These are phyloP conservation scores for Macrobrachium rosenbergii DNA, from an alignment of 1,140 invertebrate genomes.

Conservation along the genomic window DNA sequence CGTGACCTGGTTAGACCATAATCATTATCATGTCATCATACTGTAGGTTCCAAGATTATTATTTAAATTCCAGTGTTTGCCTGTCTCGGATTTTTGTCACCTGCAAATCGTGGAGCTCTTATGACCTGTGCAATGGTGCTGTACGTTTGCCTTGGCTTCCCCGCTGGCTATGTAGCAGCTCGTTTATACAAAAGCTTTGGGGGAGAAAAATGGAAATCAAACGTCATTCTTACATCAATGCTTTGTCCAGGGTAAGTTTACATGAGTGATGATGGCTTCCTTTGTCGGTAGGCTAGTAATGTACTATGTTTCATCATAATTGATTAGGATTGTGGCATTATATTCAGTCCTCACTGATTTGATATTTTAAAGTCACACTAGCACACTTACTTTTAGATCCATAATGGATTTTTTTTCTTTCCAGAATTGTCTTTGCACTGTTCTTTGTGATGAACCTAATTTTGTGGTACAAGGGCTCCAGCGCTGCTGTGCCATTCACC, in stretches of 20 bases:
- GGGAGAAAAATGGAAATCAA: conserved; percentile 98
- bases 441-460: conserved; percentile 98
- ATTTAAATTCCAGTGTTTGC: conserved; percentile 82
- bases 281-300: not conserved
- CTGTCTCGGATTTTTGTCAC: conserved; percentile 97
- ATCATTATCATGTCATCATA: too few relatives aligned
- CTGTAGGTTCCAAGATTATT: not conserved
- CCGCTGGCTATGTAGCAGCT: conserved; percentile 95
- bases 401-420: conserved; percentile 61
- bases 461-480: conserved; percentile 94
- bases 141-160: conserved; percentile 94
- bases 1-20: too few relatives aligned
- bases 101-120: conserved; percentile 96
- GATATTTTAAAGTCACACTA: not conserved
- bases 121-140: conserved; percentile 98
- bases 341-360: not conserved
- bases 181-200: conserved; percentile 98
- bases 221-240: conserved; percentile 95
- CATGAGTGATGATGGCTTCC: not conserved
- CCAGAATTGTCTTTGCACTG: conserved; percentile 91
- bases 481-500: conserved; percentile 95
- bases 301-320: not conserved
- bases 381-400: not conserved
- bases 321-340: not conserved
- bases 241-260: conserved; percentile 90